Conservation (phyloP, 2,797 vertebrate species). For the Catamblyrhynchus diadema region DNA sequence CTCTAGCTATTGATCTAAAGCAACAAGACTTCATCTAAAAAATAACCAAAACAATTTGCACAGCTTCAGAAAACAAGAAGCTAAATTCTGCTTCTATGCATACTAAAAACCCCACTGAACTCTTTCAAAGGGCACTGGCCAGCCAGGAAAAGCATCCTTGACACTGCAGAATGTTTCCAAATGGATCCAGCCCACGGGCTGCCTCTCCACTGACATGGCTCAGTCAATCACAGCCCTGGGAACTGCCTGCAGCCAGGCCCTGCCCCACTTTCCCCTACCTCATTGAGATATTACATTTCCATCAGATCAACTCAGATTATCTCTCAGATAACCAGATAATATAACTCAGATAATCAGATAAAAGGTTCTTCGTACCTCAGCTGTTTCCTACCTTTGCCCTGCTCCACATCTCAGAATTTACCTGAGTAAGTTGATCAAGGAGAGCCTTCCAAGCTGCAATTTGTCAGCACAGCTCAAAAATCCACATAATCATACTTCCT, state of each 20-base stretch:
- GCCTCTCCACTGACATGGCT: neutral
- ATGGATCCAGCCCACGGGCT: neutral
- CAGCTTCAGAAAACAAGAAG: neutral
- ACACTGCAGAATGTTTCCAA: accelerated
- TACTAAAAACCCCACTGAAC: neutral
- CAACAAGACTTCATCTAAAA: neutral
- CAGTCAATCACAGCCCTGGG: neutral
- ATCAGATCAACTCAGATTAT: neutral
- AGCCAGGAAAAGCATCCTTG: neutral
- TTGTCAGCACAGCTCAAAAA: neutral
- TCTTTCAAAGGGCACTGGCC: neutral
- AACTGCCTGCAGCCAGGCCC: neutral
- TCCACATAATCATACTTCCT: neutral
- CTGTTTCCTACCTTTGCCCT: neutral
- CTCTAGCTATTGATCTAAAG: neutral
- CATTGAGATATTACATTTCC: neutral
- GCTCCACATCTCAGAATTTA: neutral
- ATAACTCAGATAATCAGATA: neutral
- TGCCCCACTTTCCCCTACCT: neutral
- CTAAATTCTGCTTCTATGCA: neutral
- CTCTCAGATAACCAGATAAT: neutral
- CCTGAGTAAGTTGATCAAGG: neutral
- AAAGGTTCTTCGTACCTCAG: neutral
- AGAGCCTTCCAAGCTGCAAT: neutral
- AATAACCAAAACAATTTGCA: neutral